Evolutionary conservation across 1,140 invertebrate genomes (phyloP).

Genomic region (Rhyzopertha dominica): DNA sequence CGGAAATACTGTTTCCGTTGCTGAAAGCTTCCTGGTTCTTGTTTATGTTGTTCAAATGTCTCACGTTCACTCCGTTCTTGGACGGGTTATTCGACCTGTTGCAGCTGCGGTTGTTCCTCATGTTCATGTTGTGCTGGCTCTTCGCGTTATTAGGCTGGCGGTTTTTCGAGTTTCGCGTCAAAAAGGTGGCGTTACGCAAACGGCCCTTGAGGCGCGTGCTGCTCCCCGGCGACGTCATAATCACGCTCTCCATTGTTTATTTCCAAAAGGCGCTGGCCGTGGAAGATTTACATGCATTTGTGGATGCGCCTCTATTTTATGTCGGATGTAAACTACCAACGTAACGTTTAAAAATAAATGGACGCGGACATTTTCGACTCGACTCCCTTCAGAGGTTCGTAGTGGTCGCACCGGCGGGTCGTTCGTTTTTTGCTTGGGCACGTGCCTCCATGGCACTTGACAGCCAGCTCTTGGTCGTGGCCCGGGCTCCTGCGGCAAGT

Average conservation of each 20-base stretch:
- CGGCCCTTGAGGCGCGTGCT: slow-evolving; percentile 8
- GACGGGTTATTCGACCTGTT: background rate
- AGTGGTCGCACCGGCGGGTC: background rate
- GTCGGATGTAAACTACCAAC: background rate
- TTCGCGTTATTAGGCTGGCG: slow-evolving; percentile 3
- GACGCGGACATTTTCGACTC: background rate
- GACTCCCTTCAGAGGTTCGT: background rate
- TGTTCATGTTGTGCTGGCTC: background rate
- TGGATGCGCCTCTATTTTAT: background rate
- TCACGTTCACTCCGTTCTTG: slow-evolving; percentile 3
- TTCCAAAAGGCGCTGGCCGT: background rate
- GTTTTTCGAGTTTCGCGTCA: slow-evolving; percentile 10
- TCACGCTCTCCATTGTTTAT: slow-evolving; percentile 11
- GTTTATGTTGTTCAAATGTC: slow-evolving; percentile 10
- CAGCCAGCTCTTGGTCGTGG: too few relatives aligned
- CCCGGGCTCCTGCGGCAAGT: too few relatives aligned
- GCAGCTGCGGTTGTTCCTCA: slow-evolving; percentile 6
- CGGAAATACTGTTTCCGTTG: slow-evolving; percentile 9
- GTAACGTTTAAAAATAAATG: background rate
- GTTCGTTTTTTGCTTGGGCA: background rate
- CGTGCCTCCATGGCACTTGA: too few relatives aligned
- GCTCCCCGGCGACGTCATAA: slow-evolving; percentile 11
- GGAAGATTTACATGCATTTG: background rate
- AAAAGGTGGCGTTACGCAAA: slow-evolving; percentile 9
- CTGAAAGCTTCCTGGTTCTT: slow-evolving; percentile 6